phyloP scores from a whole-genome alignment of 2,113 vertebrate genomes.

The Ailurus styani region DNA sequence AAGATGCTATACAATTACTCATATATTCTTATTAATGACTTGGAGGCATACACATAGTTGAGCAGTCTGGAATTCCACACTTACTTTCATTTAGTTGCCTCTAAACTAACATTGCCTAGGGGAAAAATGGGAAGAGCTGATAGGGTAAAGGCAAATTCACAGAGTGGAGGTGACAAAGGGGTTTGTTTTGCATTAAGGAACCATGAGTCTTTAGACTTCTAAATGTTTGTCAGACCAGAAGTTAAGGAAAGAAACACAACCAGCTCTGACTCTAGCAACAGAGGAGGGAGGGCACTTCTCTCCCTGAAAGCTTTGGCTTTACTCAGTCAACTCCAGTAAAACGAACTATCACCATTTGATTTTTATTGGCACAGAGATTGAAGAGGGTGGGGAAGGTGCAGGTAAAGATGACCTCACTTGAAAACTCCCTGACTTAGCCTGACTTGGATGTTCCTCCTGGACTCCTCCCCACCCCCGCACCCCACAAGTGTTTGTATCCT shows the following conservation, averaged over 20 bases:
- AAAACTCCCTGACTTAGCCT: background rate
- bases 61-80: background rate
- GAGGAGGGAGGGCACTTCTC: background rate
- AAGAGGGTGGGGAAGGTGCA: background rate
- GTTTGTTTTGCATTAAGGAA: background rate
- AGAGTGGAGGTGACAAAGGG: background rate
- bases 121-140: background rate
- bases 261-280: background rate
- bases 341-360: background rate
- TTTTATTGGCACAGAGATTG: background rate
- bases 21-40: background rate
- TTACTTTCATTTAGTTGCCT: background rate
- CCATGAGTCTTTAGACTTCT: background rate
- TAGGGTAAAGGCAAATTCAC: background rate
- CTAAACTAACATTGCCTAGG: background rate
- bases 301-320: background rate
- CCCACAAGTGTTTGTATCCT: background rate
- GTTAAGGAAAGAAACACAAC: background rate
- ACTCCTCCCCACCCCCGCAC: background rate
- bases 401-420: slow-evolving; percentile 9
- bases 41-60: background rate
- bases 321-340: background rate
- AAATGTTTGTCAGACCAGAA: background rate
- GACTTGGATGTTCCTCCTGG: background rate
- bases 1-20: background rate